Evolutionary conservation across 2,797 vertebrate species (phyloP), one percentile per base, ranked within the genome.

Genomic region (Fratercula arctica): DNA sequence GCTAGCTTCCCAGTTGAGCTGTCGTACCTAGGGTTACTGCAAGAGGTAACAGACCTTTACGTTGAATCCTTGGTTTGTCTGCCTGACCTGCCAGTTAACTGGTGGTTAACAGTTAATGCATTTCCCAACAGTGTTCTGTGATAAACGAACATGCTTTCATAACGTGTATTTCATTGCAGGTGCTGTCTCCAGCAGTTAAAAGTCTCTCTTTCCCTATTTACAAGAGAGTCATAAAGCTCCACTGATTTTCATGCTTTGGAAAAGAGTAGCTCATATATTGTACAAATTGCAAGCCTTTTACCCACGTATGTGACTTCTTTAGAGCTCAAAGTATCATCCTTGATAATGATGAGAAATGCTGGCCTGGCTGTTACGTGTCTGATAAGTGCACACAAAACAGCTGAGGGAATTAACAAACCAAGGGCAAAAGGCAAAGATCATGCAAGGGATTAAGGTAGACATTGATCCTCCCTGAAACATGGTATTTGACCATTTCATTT

Each of bases 351-450:
- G 66, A 93, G 94, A 93, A 96, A 72, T 76, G 90, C 92, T 95
- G 87, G 89, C 63, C 76, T 95, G 87, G 94, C 87, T 96, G 43
- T 95, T 93, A 35, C 43, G 28, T 25, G 73, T 87, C 79, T 53
- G 90, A 81, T 93, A 96, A 97, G 41, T 72, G 64, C 46, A 51
- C 39, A 66, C 61, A 68, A 89, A 94, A 93, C 82, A 90, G 81
- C 87, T 87, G 82, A 85, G 75, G 0, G 29, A 85, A 93, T 94
- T 93, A 89, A 87, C 51, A 89, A 92, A 81, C 57, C 53, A 66
- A 78, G 92, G 90, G 89, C 85, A 97, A 96, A 96, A 94, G 87
- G 79, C 92, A 94, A 95, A 96, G 90, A 89, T 78, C 87, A 16
- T 29, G 12, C 43, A 63, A 23, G 54, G 79, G 72, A 93, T 91